These are phyloP conservation scores for Limnodromus scolopaceus DNA, from an alignment of 2,797 vertebrate genomes.

Conservation along the genomic window DNA sequence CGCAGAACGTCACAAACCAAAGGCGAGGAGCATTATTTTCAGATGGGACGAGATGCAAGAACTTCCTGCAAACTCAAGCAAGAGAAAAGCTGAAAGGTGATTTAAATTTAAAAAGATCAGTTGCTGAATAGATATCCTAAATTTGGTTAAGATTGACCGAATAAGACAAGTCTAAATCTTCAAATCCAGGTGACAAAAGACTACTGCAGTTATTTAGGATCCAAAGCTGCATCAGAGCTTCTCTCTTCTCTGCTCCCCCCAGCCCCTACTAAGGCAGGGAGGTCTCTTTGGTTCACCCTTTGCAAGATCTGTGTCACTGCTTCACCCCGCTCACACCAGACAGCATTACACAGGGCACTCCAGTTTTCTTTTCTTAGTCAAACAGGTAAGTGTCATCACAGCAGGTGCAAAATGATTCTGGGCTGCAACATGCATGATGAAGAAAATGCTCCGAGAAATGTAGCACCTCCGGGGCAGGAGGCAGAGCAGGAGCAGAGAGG, in stretches of 20 bases:
- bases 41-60: neutral
- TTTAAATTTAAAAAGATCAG: neutral
- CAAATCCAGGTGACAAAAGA: neutral
- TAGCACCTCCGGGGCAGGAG: neutral
- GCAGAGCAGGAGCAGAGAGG: neutral
- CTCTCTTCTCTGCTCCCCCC: neutral
- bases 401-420: neutral
- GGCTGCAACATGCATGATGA: neutral
- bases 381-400: neutral
- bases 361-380: neutral
- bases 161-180: neutral
- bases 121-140: neutral
- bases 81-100: slow-evolving; percentile 27
- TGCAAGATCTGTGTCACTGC: accelerated
- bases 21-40: neutral
- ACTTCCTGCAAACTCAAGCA: neutral
- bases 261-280: neutral
- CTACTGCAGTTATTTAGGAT: neutral
- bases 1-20: neutral
- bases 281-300: neutral
- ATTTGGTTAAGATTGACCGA: neutral
- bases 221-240: neutral
- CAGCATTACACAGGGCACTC: accelerated
- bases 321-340: accelerated
- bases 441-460: neutral